A percentile compares a stretch with the other conserved stretches of the same genome.
Conservation (phyloP, 2,113 vertebrate species). For the Origma solitaria region DNA sequence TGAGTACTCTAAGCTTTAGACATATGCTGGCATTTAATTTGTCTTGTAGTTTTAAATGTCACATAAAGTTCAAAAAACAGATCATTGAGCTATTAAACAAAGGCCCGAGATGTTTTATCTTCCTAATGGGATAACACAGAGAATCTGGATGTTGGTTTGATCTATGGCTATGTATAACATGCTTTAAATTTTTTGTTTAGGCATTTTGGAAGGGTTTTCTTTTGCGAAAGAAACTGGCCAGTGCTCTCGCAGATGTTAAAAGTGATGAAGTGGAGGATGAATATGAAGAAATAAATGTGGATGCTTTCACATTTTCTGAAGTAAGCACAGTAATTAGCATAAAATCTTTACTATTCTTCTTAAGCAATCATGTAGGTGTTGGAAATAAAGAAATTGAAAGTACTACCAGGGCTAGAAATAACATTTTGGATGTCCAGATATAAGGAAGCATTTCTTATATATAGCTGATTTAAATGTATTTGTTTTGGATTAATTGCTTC, state of each 20-base stretch:
- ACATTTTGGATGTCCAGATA: background rate
- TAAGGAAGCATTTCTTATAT: background rate
- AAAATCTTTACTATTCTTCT: background rate
- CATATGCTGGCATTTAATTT: conserved; percentile 87
- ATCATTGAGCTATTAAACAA: conserved; percentile 87
- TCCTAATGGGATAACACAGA: conserved; percentile 89
- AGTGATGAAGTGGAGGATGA: conserved; percentile 77
- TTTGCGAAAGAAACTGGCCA: conserved; percentile 84
- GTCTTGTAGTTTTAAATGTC: conserved; percentile 88
- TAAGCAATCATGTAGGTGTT: background rate
- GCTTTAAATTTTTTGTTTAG: conserved; percentile 81
- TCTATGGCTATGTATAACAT: conserved; percentile 79
- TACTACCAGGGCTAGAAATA: background rate
- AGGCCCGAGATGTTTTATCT: conserved; percentile 90
- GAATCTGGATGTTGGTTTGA: conserved; percentile 86
- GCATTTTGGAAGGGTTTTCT: conserved; percentile 88
- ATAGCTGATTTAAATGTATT: background rate
- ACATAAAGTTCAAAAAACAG: conserved; percentile 96
- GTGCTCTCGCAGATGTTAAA: conserved; percentile 79
- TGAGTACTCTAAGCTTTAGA: conserved; percentile 88
- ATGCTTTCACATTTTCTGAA: conserved; percentile 84
- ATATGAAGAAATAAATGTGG: conserved; percentile 86
- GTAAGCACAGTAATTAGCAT: conserved; percentile 68
- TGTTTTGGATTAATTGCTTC: background rate
- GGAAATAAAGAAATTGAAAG: background rate